These are phyloP conservation scores for Limnodromus scolopaceus DNA, from an alignment of 2,797 vertebrate genomes.

Conservation along the genomic window DNA sequence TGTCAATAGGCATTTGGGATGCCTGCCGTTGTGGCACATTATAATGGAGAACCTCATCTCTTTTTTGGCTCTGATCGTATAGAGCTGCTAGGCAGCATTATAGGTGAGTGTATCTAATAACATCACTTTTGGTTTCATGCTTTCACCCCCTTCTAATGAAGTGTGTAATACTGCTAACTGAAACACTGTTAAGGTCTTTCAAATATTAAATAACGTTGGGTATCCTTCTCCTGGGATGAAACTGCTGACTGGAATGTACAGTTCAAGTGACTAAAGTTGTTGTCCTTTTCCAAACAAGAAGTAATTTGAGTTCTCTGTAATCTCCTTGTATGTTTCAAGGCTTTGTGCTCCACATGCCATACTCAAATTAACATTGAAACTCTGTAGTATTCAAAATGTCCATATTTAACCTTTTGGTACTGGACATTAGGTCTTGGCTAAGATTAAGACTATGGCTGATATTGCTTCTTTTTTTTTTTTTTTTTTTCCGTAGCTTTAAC, in stretches of 20 bases:
- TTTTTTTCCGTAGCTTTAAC: background rate
- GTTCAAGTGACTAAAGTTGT: background rate
- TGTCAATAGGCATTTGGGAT: slow-evolving; percentile 88
- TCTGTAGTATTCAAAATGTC: background rate
- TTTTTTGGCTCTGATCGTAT: slow-evolving; percentile 94
- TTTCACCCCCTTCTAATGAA: background rate
- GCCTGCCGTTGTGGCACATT: slow-evolving; percentile 85
- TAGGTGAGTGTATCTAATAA: slow-evolving; percentile 83
- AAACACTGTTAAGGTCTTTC: background rate
- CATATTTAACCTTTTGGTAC: background rate
- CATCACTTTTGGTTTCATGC: background rate
- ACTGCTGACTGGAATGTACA: background rate
- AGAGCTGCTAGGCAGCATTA: slow-evolving; percentile 86
- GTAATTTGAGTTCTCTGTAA: background rate
- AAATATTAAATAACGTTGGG: background rate
- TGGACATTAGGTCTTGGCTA: background rate
- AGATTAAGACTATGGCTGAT: background rate
- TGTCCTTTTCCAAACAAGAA: background rate
- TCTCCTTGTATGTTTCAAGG: background rate
- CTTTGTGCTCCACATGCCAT: background rate
- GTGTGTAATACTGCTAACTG: background rate
- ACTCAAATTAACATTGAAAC: background rate
- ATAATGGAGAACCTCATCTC: slow-evolving; percentile 79
- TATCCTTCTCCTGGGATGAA: background rate
- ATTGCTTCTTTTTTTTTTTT: background rate